Conservation (phyloP, 2,113 vertebrate species). For the Dinomys branickii region DNA sequence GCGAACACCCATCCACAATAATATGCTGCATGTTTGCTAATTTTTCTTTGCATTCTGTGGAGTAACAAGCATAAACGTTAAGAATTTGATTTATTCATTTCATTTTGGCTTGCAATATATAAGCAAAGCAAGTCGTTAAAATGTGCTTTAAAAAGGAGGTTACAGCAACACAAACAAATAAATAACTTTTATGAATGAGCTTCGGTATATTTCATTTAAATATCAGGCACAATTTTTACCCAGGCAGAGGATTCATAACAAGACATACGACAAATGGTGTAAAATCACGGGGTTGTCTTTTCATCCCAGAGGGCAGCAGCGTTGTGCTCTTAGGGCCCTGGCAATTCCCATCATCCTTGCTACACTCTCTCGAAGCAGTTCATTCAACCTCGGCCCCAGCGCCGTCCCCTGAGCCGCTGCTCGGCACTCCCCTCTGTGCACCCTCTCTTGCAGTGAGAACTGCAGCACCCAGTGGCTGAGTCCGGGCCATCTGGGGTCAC, state of each 20-base stretch:
- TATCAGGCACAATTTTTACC: slow-evolving; percentile 70
- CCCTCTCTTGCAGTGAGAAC: background rate
- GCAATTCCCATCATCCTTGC: background rate
- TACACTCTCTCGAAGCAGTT: background rate
- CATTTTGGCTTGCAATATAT: slow-evolving; percentile 79
- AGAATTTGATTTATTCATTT: slow-evolving; percentile 76
- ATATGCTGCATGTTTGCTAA: slow-evolving; percentile 51
- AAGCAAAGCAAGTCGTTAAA: slow-evolving; percentile 79
- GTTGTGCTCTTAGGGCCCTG: background rate
- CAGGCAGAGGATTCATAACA: slow-evolving; percentile 68
- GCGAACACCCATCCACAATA: slow-evolving; percentile 21
- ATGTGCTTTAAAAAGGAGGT: slow-evolving; percentile 71
- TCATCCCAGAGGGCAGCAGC: background rate
- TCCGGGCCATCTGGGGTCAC: background rate
- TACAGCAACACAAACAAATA: slow-evolving; percentile 65
- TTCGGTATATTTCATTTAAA: slow-evolving; percentile 68
- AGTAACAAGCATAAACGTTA: slow-evolving; percentile 76
- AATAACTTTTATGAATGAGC: slow-evolving; percentile 72
- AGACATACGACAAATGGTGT: slow-evolving; percentile 32
- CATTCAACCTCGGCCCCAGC: background rate
- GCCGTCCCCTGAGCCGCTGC: background rate
- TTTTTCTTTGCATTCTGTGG: slow-evolving; percentile 76
- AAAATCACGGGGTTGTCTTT: background rate
- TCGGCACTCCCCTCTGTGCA: too few species aligned
- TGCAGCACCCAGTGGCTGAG: background rate